Base-by-base conservation (phyloP, 2,888 invertebrate species). In the Rhyacophila evoluta region DNA sequence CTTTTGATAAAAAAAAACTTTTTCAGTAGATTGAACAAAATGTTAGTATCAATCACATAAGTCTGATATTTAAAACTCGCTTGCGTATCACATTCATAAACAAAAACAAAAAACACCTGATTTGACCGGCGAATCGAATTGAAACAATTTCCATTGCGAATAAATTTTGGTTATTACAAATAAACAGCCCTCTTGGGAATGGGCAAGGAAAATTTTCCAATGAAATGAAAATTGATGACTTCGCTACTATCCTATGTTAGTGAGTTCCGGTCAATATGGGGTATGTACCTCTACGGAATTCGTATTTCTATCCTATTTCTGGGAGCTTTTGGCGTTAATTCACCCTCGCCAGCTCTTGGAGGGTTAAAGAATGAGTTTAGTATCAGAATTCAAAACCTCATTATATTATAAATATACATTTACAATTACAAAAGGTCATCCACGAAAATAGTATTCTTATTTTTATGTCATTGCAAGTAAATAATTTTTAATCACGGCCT, bases 191-290 rank as follows among this genome's bases (percentile, higher is more conserved):
- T 55, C 25, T 2, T 10, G 55, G 55, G 25, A 19, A 19, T 55
- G 55, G 55, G 55, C 19, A 19, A 55, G 19, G 55, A 55, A 19
- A 55, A 55, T 55, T 55, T 55, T 55, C 55, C 55, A 55, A 55
- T 55, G 55, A 55, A 55, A 55, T 55, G 55, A 55, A 55, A 55
- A 55, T 55, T 55, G 55, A 55, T 55, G 55, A 55, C 55, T 55
- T 19, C 15, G 25, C 55, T 19, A 25, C 55, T 33, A 33, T 33
- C 19, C 55, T 55, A 10, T 19, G 55, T 25, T 19, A 55, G 55
- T 55, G 55, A 55, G 55, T 55, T 55, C 55, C 55, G 55, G 55
- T 55, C 55, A 55, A 55, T 55, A 55, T 55, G 55, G 25, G 25
- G 55, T 33, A 6, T 2, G 15, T 55, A 55, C 25, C 55, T 55